Percentiles rank a stretch among this genome's conserved stretches.
Evolutionary conservation across 2,113 vertebrate species (phyloP).

Genomic region (Patagioenas fasciata): DNA sequence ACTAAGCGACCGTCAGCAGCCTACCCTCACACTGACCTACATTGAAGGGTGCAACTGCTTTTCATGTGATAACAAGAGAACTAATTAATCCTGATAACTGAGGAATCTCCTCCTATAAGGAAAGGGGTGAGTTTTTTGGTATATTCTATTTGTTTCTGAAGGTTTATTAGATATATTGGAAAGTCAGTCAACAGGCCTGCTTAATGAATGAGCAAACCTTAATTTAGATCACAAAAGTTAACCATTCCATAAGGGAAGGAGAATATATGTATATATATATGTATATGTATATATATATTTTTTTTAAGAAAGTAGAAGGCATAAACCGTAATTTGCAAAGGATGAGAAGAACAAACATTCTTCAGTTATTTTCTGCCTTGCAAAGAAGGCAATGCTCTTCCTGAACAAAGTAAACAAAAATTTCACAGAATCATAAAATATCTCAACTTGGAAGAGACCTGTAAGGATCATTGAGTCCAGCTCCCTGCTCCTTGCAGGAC

Average conservation of each 20-base stretch:
- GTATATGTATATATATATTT: not conserved
- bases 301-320: not conserved
- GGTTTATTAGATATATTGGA: constrained; percentile 4
- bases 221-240: not conserved
- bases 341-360: not conserved
- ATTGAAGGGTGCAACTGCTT: constrained; percentile 61
- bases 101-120: constrained; percentile 38
- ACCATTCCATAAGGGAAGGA: not conserved
- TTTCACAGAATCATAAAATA: too few species aligned
- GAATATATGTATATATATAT: not conserved
- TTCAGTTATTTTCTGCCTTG: not conserved
- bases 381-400: not conserved
- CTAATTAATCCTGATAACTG: constrained; percentile 67
- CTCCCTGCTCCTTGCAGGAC: too few species aligned
- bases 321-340: not conserved
- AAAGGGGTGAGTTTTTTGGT: not conserved
- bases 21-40: constrained; percentile 75
- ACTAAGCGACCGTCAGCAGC: constrained; percentile 58
- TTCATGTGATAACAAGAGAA: constrained; percentile 70
- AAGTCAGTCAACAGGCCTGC: not conserved
- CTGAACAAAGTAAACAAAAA: not conserved
- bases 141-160: not conserved
- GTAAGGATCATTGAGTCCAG: too few species aligned
- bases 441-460: too few species aligned
- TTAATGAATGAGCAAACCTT: not conserved